Conservation (phyloP, 2,888 invertebrate genomes). For the Archips crataeganus region DNA sequence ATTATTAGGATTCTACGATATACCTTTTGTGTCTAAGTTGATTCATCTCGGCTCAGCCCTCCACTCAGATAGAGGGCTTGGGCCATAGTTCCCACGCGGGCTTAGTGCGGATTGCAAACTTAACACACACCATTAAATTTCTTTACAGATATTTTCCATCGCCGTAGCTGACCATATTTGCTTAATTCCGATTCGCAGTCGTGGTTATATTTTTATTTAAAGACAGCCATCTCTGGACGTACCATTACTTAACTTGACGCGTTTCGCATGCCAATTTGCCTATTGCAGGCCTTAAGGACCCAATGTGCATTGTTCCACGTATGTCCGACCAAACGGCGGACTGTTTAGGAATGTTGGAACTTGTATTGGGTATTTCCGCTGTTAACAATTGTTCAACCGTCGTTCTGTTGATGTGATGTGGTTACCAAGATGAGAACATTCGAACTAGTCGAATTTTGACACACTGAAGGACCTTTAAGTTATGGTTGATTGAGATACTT, state of each 20-base stretch:
- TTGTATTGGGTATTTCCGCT: constrained; percentile 42
- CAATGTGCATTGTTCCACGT: constrained; percentile 44
- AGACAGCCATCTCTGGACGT: background rate
- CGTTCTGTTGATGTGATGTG: constrained; percentile 20
- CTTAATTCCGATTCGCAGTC: background rate
- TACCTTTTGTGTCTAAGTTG: background rate
- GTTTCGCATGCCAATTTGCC: constrained; percentile 35
- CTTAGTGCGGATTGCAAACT: too few species aligned
- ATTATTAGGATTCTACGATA: too few species aligned
- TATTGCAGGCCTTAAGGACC: constrained; percentile 24
- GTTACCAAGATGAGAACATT: constrained; percentile 1
- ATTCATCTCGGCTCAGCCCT: too few species aligned
- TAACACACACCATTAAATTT: too few species aligned
- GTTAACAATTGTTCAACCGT: constrained; percentile 37
- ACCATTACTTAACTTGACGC: constrained; percentile 23
- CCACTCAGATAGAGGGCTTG: too few species aligned
- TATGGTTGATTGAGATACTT: too few species aligned
- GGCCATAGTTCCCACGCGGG: too few species aligned
- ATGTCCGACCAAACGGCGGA: constrained; percentile 28
- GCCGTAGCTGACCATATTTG: background rate
- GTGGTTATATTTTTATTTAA: constrained; percentile 6
- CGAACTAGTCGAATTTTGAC: background rate
- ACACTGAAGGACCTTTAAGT: too few species aligned
- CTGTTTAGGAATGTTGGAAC: constrained; percentile 36
- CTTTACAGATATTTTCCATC: too few species aligned